A percentile compares a stretch with the other conserved stretches of the same genome.
Evolutionary conservation across 1,140 invertebrate genomes (phyloP).

Genomic region (Ceratitis capitata): DNA sequence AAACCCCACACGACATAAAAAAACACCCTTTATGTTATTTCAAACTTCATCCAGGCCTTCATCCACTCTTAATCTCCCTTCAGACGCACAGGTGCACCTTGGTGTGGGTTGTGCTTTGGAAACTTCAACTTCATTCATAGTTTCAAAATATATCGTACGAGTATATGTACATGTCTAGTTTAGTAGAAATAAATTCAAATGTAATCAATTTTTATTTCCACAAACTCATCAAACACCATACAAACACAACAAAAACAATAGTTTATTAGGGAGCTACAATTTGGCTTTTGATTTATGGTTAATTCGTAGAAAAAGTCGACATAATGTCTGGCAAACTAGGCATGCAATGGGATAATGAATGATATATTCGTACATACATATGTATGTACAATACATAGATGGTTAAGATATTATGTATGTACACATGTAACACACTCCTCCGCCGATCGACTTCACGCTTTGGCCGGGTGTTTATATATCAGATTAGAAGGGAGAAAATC

Average conservation of each 20-base stretch:
- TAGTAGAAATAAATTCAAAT: slow-evolving; percentile 15
- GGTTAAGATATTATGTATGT: too few species aligned
- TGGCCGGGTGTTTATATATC: slow-evolving; percentile 3
- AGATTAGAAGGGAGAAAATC: slow-evolving; percentile 30
- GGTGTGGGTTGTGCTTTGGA: background rate
- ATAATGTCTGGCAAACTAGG: slow-evolving; percentile 56
- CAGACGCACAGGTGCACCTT: too few species aligned
- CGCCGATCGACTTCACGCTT: background rate
- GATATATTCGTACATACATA: background rate
- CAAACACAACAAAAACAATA: background rate
- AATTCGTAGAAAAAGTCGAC: slow-evolving; percentile 63
- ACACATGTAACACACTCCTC: background rate
- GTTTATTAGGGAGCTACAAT: slow-evolving; percentile 41
- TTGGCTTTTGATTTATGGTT: slow-evolving; percentile 57
- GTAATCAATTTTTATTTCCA: slow-evolving; percentile 49
- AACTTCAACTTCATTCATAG: background rate
- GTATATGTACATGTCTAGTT: too few species aligned
- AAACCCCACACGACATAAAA: too few species aligned
- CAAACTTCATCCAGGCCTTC: too few species aligned
- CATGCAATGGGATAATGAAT: background rate
- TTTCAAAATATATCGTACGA: too few species aligned
- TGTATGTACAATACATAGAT: too few species aligned
- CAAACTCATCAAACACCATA: slow-evolving; percentile 44
- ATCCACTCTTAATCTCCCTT: too few species aligned
- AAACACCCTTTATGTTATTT: too few species aligned